Percentiles rank a stretch among this genome's conserved stretches.
These are phyloP conservation scores for Drosophila tristis DNA, from an alignment of 1,140 invertebrate genomes.

Conservation along the genomic window DNA sequence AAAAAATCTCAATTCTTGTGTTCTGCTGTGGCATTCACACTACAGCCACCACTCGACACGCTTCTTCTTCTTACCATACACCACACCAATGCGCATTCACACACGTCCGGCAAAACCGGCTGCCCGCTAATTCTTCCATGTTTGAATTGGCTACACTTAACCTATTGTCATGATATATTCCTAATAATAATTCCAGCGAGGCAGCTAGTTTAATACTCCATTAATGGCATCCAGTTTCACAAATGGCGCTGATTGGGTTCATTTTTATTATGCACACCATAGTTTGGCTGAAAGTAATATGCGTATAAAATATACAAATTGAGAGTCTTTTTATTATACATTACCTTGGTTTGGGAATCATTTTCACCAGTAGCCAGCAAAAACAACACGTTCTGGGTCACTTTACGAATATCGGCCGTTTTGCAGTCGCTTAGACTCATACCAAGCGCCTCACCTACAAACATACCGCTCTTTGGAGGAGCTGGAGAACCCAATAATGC, in stretches of 20 bases:
- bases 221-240: no score
- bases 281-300: no score
- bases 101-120: no score
- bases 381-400: slow-evolving; percentile 57
- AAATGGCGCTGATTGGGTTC: no score
- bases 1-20: slow-evolving; percentile 20
- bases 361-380: slow-evolving; percentile 32
- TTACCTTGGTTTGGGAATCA: slow-evolving; percentile 38
- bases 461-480: not conserved
- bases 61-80: slow-evolving; percentile 37
- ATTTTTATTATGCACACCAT: no score
- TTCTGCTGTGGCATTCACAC: slow-evolving; percentile 51
- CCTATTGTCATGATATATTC: no score
- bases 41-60: not conserved
- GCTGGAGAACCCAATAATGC: not conserved
- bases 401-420: slow-evolving; percentile 11
- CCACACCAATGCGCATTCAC: slow-evolving; percentile 10
- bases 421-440: slow-evolving; percentile 5
- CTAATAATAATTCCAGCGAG: no score
- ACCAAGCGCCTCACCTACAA: slow-evolving; percentile 20
- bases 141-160: no score
- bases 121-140: no score
- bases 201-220: no score
- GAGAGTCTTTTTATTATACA: no score
- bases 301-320: no score